phyloP scores from a whole-genome alignment of 1,140 invertebrate species.

The Drosophila chauvacae region DNA sequence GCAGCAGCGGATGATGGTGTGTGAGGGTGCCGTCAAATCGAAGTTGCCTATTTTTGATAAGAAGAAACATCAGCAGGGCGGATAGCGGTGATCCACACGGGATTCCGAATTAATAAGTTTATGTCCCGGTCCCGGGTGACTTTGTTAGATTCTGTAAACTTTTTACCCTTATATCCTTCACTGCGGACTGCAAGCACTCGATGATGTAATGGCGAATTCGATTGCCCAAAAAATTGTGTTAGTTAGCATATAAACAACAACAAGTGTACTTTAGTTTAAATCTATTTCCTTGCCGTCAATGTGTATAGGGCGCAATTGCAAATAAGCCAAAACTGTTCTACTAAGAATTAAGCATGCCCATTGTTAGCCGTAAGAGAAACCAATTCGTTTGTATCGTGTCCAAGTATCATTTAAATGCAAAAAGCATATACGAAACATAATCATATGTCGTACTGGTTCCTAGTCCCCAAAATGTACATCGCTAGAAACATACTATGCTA shows the following conservation, averaged over 20 bases:
- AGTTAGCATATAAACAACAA: constrained; percentile 14
- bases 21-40: constrained; percentile 92
- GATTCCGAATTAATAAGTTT: constrained; percentile 23
- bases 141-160: constrained; percentile 39
- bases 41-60: constrained; percentile 94
- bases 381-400: constrained; percentile 42
- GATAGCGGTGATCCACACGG: constrained; percentile 34
- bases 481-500: constrained; percentile 55
- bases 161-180: constrained; percentile 30
- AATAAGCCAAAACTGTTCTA: constrained; percentile 59
- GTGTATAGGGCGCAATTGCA: constrained; percentile 42
- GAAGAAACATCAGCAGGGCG: constrained; percentile 85
- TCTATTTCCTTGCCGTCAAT: constrained; percentile 26
- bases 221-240: constrained; percentile 28
- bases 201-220: constrained; percentile 13
- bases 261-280: constrained; percentile 37
- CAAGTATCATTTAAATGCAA: constrained; percentile 25
- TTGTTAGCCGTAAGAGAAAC: constrained; percentile 22
- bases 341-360: constrained; percentile 41
- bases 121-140: constrained; percentile 23
- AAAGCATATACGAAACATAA: constrained; percentile 38
- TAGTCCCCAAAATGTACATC: constrained; percentile 73
- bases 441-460: constrained; percentile 76
- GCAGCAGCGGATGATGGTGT: constrained; percentile 89
- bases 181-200: constrained; percentile 14